Evolutionary conservation across 2,113 vertebrate genomes (phyloP).

Genomic region (Kryptolebias marmoratus): DNA sequence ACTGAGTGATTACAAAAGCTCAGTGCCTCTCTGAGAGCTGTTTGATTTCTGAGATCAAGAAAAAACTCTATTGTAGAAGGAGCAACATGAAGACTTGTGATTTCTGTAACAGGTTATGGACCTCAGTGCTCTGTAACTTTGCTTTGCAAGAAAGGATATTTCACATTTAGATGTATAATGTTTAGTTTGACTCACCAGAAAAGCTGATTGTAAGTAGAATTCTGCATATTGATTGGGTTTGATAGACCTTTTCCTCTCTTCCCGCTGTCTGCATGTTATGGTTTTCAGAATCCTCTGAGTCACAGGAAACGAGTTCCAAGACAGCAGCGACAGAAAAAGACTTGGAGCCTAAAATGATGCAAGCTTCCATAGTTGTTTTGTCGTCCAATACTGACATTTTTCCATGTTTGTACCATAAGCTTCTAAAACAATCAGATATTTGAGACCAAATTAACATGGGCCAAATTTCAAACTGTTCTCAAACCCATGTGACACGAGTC

Average conservation of each 20-base stretch:
- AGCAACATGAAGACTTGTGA: slow-evolving; percentile 23
- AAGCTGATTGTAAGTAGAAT: not conserved
- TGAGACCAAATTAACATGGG: too few species aligned
- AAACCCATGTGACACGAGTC: too few species aligned
- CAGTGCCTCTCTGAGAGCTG: slow-evolving; percentile 24
- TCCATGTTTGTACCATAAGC: not conserved
- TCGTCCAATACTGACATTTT: too few species aligned
- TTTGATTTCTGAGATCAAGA: slow-evolving; percentile 34
- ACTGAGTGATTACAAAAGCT: slow-evolving; percentile 42
- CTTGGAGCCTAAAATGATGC: not conserved
- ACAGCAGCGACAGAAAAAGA: not conserved
- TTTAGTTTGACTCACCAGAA: not conserved
- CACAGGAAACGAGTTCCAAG: not conserved
- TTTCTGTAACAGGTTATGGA: not conserved
- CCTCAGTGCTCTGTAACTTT: slow-evolving; percentile 8
- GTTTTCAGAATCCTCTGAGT: not conserved
- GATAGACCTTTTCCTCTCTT: not conserved
- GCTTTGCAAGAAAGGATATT: slow-evolving; percentile 11
- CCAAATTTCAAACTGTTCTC: too few species aligned
- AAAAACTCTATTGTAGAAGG: not conserved
- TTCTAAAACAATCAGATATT: not conserved
- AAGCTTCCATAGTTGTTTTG: not conserved
- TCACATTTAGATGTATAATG: not conserved
- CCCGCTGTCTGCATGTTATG: not conserved
- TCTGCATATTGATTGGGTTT: not conserved